Evolutionary conservation across 2,888 invertebrate species (phyloP).

Genomic region (Drosophila cognata): DNA sequence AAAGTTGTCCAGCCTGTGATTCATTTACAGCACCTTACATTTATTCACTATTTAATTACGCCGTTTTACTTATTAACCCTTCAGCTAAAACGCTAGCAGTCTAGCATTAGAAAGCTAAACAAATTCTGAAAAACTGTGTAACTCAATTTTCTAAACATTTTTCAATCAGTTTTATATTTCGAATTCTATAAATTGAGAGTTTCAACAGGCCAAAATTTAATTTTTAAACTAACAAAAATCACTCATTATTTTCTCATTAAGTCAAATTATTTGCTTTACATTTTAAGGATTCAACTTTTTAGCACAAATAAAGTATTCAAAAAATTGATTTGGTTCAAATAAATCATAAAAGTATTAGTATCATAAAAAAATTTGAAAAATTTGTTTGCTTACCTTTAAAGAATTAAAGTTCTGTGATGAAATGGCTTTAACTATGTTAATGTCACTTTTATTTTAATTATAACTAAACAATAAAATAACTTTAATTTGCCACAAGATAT

Average conservation of each 20-base stretch:
- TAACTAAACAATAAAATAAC: background rate
- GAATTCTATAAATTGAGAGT: background rate
- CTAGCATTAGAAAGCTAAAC: background rate
- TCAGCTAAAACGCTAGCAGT: background rate
- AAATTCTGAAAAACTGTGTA: background rate
- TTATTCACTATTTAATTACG: conserved; percentile 8
- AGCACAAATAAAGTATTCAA: background rate
- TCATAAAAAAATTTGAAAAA: no score
- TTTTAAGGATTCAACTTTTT: background rate
- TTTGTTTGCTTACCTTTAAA: background rate
- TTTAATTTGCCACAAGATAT: background rate
- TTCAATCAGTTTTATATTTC: background rate
- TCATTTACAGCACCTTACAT: conserved; percentile 10
- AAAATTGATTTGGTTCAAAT: background rate
- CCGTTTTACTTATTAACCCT: background rate
- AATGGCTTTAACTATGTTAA: background rate
- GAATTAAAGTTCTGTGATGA: background rate
- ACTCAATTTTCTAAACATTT: background rate
- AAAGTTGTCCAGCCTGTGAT: conserved; percentile 9
- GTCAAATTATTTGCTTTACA: background rate
- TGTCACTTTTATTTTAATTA: background rate
- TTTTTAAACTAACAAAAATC: background rate
- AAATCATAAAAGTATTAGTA: background rate
- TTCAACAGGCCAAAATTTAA: background rate
- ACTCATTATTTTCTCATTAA: background rate